Conservation (phyloP, 2,888 invertebrate species). For the Cordilura impudica region DNA sequence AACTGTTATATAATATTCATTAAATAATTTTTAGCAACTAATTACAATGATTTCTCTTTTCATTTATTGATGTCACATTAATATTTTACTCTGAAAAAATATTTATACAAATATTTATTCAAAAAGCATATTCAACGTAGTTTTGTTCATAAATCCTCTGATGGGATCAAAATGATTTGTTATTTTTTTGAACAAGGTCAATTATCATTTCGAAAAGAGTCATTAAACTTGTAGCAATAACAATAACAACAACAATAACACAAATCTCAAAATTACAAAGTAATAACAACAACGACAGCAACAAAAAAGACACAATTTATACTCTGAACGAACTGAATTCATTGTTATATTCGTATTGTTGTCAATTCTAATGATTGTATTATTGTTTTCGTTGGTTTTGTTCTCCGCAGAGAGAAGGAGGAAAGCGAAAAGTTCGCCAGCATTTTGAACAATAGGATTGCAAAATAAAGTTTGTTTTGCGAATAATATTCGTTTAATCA, state of each 20-base stretch:
- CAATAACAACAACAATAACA: conserved; percentile 2
- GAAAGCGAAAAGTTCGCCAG: conserved; percentile 1
- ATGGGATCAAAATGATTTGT: background rate
- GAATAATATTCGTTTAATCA: conserved; percentile 45
- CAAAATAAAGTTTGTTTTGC: conserved; percentile 1
- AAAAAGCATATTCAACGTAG: background rate
- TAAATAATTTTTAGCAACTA: background rate
- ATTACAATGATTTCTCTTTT: background rate
- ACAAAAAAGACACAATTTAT: background rate
- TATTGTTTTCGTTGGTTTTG: conserved; percentile 3
- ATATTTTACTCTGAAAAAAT: background rate
- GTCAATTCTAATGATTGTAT: background rate
- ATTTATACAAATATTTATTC: background rate
- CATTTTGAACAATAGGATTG: conserved; percentile 30
- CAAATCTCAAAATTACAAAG: background rate
- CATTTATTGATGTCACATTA: background rate
- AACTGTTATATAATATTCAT: no score
- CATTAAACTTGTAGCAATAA: background rate
- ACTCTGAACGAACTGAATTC: background rate
- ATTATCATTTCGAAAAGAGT: background rate
- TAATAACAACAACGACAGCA: background rate
- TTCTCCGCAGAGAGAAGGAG: background rate
- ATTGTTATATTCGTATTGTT: conserved; percentile 5
- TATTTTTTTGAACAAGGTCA: background rate
- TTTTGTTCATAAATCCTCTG: no score